Conservation (phyloP, 2,888 invertebrate species). For the Onthophagus sagittarius region DNA sequence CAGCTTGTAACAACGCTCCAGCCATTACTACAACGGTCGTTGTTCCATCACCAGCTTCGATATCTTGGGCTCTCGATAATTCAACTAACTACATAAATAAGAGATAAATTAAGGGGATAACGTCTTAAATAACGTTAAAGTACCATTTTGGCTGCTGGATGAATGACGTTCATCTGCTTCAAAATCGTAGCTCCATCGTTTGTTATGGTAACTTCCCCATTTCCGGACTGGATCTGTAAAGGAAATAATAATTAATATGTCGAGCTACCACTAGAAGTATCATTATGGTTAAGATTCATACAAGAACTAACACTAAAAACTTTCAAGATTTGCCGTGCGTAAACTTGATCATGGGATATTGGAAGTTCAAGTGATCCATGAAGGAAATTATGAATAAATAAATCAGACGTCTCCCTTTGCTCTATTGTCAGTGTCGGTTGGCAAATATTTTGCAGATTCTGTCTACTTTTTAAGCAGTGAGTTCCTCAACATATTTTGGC, state of each 20-base stretch:
- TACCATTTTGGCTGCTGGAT: conserved; percentile 99
- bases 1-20: conserved; percentile 91
- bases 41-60: conserved; percentile 99
- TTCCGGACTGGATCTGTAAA: conserved; percentile 85
- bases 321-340: too few species aligned
- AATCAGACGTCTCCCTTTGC: too few species aligned
- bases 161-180: conserved; percentile 97
- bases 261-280: too few species aligned
- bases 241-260: conserved; percentile 28
- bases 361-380: too few species aligned
- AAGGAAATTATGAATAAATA: too few species aligned
- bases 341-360: too few species aligned
- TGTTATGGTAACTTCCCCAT: conserved; percentile 98
- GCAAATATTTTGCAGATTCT: too few species aligned
- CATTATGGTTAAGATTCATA: too few species aligned
- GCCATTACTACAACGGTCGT: conserved; percentile 98
- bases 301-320: too few species aligned
- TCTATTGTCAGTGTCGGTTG: too few species aligned
- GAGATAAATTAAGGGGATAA: conserved; percentile 24
- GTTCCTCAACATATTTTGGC: too few species aligned
- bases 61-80: conserved; percentile 95
- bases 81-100: conserved; percentile 98
- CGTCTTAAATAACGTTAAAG: neutral
- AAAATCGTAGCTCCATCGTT: conserved; percentile 99
- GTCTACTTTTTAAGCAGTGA: too few species aligned